Evolutionary conservation across 2,888 invertebrate genomes (phyloP).

Genomic region (Nephrotoma flavescens): DNA sequence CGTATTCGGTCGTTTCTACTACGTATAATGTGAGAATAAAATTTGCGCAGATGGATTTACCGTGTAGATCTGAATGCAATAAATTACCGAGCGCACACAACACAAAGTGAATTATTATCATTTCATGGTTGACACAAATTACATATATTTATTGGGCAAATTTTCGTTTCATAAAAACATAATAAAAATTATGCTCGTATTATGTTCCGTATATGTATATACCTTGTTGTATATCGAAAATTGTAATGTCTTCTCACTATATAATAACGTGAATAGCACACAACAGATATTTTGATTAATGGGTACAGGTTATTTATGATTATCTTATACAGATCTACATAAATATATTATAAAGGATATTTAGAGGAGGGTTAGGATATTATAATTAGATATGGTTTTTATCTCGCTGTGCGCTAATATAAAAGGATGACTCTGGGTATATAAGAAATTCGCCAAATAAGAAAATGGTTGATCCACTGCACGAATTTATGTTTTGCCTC

Average conservation of each 20-base stretch:
- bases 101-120: slow-evolving; percentile 3
- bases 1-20: too few relatives aligned
- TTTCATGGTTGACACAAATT: slow-evolving; percentile 2
- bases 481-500: not conserved
- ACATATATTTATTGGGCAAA: slow-evolving; percentile 1
- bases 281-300: not conserved
- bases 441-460: not conserved
- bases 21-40: not conserved
- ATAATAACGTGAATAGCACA: not conserved
- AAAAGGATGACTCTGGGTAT: not conserved
- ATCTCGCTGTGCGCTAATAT: not conserved
- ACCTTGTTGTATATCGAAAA: not conserved
- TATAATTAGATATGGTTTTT: not conserved
- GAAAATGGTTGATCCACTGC: too few relatives aligned
- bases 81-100: not conserved
- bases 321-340: not conserved
- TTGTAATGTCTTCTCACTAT: not conserved
- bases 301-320: not conserved
- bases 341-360: not conserved
- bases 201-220: not conserved
- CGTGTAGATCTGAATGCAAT: not conserved
- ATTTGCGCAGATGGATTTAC: not conserved
- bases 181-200: not conserved
- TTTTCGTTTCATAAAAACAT: not conserved
- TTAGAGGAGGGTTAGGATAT: not conserved